Evolutionary conservation across 2,113 vertebrate genomes (phyloP), one percentile per base, ranked within the genome.

Genomic region (Periophthalmus modestus): DNA sequence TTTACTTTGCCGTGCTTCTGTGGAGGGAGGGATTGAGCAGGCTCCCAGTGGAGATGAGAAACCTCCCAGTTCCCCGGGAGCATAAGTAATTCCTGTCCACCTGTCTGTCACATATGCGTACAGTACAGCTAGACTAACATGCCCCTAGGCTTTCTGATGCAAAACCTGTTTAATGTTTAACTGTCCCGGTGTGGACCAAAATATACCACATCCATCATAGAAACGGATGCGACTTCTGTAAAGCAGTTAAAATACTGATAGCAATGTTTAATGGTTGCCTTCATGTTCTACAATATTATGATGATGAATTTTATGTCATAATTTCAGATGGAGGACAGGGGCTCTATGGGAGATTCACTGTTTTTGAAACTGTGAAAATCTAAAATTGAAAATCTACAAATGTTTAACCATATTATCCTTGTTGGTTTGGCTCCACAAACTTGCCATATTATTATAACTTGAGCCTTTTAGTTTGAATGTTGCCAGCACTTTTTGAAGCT

Each of bases 1-100:
- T 87, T 88, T 73, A 78, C 67, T 88, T 83, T 88, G 79, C 82
- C 79, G 69, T 84, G 55, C 66, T 57, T 47, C 76, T 68, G 75
- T 62, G 62, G 72, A 48, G 62, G 61, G 69, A 84, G 81, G 85
- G 82, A 75, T 77, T 81, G 78, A 73, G 67, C 80, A 74, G 76
- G 33, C 81, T 81, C 84, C 87, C 72, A 70, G 70, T 54, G 70
- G 82, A 81, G 74, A 69, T 39, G 47, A 83, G 85, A 80, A 81
- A 67, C 36, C 78, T 82, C 77, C 70, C 74, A 76, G 68, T 78
- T 55, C 69, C 77, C 75, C 5, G 5, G 68, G 79, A 83, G 80
- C 82, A 68, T 84, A 76, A 77, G 73, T 87, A 77, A 89, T 87
- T 85, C 75, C 75, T 82, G 47, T 74, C 79, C 48, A 67, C 34